These are phyloP conservation scores for Zapus hudsonius DNA, from an alignment of 2,113 vertebrate species.

Conservation along the genomic window DNA sequence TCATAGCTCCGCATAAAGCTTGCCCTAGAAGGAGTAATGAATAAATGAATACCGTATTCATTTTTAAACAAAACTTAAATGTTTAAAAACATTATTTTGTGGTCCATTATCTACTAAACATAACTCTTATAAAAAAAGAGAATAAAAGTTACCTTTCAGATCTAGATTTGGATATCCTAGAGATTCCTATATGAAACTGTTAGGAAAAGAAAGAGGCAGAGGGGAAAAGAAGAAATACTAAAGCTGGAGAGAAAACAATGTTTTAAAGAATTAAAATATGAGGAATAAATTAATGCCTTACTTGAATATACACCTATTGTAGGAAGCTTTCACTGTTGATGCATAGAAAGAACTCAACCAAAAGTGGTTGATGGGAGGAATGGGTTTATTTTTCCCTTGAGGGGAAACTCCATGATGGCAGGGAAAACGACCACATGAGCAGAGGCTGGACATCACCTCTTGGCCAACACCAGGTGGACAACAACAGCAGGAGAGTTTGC, in stretches of 20 bases:
- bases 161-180: slow-evolving; percentile 4
- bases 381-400: no score
- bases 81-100: slow-evolving; percentile 68
- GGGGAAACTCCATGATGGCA: no score
- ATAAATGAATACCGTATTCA: slow-evolving; percentile 66
- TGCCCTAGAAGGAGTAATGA: slow-evolving; percentile 48
- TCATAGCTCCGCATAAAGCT: slow-evolving; percentile 57
- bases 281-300: slow-evolving; percentile 11
- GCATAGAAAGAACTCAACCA: no score
- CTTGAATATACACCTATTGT: slow-evolving; percentile 14
- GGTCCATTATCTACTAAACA: slow-evolving; percentile 37
- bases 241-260: slow-evolving; percentile 5
- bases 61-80: slow-evolving; percentile 68
- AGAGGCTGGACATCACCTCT: no score
- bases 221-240: neutral
- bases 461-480: no score
- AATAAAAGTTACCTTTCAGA: slow-evolving; percentile 34
- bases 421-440: no score
- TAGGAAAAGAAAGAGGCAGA: neutral
- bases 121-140: slow-evolving; percentile 57
- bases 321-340: neutral
- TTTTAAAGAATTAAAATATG: slow-evolving; percentile 48
- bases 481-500: no score
- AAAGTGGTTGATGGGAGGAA: no score
- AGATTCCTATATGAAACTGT: slow-evolving; percentile 41